Base-by-base conservation (phyloP, 2,113 vertebrate species). In the Oxygymnocypris stewartii region DNA sequence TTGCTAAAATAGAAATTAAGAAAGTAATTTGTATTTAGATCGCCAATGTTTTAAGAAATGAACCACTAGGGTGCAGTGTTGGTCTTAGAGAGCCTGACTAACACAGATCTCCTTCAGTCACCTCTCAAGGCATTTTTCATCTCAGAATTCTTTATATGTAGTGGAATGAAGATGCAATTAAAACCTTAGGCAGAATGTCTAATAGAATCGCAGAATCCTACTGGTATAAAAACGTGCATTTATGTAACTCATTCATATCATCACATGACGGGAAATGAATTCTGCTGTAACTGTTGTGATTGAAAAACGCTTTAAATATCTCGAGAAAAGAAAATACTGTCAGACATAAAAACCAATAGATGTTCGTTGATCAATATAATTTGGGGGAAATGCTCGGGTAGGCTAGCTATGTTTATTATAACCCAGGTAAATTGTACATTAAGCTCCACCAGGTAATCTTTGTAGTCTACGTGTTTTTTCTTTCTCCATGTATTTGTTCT, bases 21-120 rank as follows among this genome's bases (percentile, higher is more conserved):
- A 35, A 4, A 3, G 54, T 23, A 0, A 59, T 71, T 71, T 73
- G 4, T 23, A 12, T 12, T 74, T n/a, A 40, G 10, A 42, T 12
- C 16, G 11, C 20, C 11, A 25, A 11, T 25, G n/a, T 67, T 79
- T 87, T n/a, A 42, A 4, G 59, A 75, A 20, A 6, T 25, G 6
- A 37, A 49, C 59, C 88, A 79, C 82, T 78, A 37, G 82, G 23
- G 71, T 42, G 88, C 83, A 44, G 31, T 87, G 71, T 79, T 61
- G 44, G 2, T 28, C 47, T 86, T 80, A 4, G 42, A 47, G 28
- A 61, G 25, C 14, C 4, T 35, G 6, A 76, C 67, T 25, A 69
- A 9, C 31, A 4, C 11, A 11, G 31, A 13, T 28, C 73, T 6
- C 11, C 42, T 25, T 76, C 73, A 16, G 74, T 28, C 42, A 11